Conservation (phyloP, 1,140 invertebrate genomes). For the Coboldia fuscipes region DNA sequence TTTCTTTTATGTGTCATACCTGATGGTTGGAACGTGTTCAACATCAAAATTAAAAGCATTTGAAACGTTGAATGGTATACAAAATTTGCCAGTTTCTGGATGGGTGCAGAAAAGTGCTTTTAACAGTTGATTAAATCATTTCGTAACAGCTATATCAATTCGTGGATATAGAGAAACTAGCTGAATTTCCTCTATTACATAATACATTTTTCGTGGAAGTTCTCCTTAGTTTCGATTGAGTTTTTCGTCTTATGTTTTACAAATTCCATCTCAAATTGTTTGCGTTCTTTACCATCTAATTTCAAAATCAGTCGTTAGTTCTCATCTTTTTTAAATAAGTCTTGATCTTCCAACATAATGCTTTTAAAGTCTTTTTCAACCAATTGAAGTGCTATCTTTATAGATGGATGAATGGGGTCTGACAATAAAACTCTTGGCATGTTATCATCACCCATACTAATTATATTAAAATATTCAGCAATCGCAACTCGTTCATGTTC, state of each 20-base stretch:
- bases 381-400: constrained; percentile 40
- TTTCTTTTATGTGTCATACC: constrained; percentile 2
- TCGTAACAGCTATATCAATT: constrained; percentile 89
- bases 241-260: constrained; percentile 19
- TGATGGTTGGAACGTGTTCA: constrained; percentile 48
- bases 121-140: constrained; percentile 89
- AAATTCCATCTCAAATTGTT: constrained; percentile 25
- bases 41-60: constrained; percentile 55
- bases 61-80: constrained; percentile 61
- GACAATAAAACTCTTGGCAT: constrained; percentile 57
- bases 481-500: constrained; percentile 42
- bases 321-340: constrained; percentile 46
- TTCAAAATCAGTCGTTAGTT: constrained; percentile 41
- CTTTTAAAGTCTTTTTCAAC: constrained; percentile 48
- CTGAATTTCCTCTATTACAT: constrained; percentile 59
- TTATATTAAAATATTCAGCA: constrained; percentile 72
- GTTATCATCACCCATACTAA: constrained; percentile 44
- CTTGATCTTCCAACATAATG: constrained; percentile 50
- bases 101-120: constrained; percentile 98
- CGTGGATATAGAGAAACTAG: constrained; percentile 77
- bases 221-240: constrained; percentile 13
- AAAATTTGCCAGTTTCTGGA: constrained; percentile 91
- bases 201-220: constrained; percentile 25
- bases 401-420: constrained; percentile 48
- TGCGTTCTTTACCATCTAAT: constrained; percentile 43